Base-by-base conservation (phyloP, 2,113 vertebrate genomes). In the Tragelaphus imberbis region DNA sequence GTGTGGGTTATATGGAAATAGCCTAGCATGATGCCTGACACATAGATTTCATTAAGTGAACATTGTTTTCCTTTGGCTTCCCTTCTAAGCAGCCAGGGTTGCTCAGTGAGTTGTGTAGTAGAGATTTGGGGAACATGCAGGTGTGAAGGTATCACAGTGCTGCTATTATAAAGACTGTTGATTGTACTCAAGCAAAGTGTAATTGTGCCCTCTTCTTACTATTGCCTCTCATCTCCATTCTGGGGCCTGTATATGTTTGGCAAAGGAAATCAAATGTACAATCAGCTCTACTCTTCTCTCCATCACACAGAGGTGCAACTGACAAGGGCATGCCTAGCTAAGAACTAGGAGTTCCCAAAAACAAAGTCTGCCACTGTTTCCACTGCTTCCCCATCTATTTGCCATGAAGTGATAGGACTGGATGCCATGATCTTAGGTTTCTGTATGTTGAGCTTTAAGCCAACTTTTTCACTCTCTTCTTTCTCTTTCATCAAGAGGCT, bases 1-100 rank as follows among this genome's bases (percentile, higher is more conserved):
- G 59, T 97, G 90, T 93, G 59, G 59, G 77, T 47, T 92, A 21
- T 28, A 88, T 89, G 95, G 65, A 96, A 97, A 97, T 95, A 63
- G 16, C 59, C 65, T 49, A 80, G 44, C 88, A 16, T 33, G 33
- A 40, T 15, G 47, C 27, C 87, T 96, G 91, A 90, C 75, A 86
- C 55, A 13, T 9, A 55, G 23, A 47, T 90, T 87, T 85, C 49
- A 84, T 81, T 90, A 59, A 93, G 58, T 65, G 55, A 87, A 84
- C 5, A 30, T 77, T 21, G 28, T 94, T 94, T 95, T 75, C 85
- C 28, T 96, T 68, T 51, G 14, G 23, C 63, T 95, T 56, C 90
- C 44, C 87, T 90, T 91, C n/a, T 13, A 30, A 96, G 88, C 47
- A 84, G 44, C 53, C 47, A 33, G 21, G 7, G 55, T 7, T 15